Evolutionary conservation across 2,113 vertebrate genomes (phyloP).

Genomic region (Miniopterus natalensis): DNA sequence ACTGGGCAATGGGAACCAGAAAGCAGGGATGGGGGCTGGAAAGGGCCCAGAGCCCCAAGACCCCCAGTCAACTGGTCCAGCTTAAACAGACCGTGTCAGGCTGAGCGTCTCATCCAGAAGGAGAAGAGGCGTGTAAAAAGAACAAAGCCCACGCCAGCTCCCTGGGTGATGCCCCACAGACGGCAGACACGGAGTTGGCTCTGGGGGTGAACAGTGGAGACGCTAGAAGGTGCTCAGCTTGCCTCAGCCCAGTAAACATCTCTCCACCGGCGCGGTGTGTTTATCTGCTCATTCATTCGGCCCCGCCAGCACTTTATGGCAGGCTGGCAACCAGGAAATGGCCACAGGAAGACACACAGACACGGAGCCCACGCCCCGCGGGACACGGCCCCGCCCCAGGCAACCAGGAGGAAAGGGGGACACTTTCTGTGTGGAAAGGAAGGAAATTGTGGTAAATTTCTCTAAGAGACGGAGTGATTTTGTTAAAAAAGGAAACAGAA

Average conservation of each 20-base stretch:
- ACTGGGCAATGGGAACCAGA: fast-evolving
- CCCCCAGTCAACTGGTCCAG: background rate
- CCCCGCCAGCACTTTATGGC: background rate
- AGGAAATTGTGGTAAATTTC: background rate
- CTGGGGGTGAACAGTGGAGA: fast-evolving
- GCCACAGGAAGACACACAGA: background rate
- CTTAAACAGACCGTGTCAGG: background rate
- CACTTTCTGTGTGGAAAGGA: background rate
- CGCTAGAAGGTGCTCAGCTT: background rate
- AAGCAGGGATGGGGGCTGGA: no score
- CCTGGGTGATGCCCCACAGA: fast-evolving
- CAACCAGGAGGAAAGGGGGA: background rate
- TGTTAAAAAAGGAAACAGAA: background rate
- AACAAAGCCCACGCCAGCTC: background rate
- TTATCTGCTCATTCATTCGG: background rate
- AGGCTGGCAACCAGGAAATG: background rate
- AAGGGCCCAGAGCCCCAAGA: background rate
- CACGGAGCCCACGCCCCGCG: background rate
- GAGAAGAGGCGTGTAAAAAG: fast-evolving
- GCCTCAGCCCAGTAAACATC: background rate
- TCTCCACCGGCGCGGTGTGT: background rate
- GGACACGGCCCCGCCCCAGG: background rate
- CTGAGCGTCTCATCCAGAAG: background rate
- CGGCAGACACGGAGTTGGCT: background rate
- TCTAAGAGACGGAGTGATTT: background rate